Evolutionary conservation across 2,888 invertebrate species (phyloP), one percentile per base, ranked within the genome.

Genomic region (Allacma fusca): DNA sequence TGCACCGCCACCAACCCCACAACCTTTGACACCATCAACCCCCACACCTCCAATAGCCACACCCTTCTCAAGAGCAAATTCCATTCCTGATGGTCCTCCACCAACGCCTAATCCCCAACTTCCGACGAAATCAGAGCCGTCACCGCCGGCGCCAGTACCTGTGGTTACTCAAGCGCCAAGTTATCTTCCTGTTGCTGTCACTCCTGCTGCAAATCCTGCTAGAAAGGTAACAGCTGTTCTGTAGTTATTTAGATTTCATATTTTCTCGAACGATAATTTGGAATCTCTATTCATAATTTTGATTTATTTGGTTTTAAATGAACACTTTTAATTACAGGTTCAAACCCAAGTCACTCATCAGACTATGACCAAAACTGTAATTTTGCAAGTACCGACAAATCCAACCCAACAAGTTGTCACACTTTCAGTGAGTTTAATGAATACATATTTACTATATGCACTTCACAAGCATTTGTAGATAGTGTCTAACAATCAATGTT

Each of bases 11-110:
- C 70, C 81, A 1, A 78, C 80, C 64, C 70, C 79, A 4, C 67
- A 82, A 85, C 76, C 74, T 85, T 86, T 74, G 81, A 85, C 70
- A 83, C 85, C 79, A 85, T 85, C 78, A 80, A 86, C 40, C 50
- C 34, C 65, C 26, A 29, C 70, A 1, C 77, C 71, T 64, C 12
- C 57, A 26, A 70, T 65, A 62, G 71, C 69, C 19, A 4, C 70
- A 2, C 23, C 77, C 12, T 72, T 67, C 64, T 26, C 69, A 7
- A 68, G 77, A 21, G 44, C 69, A 1, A 75, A 57, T 43, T 65
- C 78, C 16, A 81, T 81, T 65, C 81, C 82, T 0, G 81, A 80
- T 24, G 80, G 64, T 5, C 73, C 80, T 21, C 81, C 82, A 24
- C 80, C 83, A 5, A 81, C 82, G 1, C 81, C 82, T 0, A 83